A percentile compares a stretch with the other conserved stretches of the same genome.
phyloP scores from a whole-genome alignment of 2,113 vertebrate species.

The Etheostoma spectabile region DNA sequence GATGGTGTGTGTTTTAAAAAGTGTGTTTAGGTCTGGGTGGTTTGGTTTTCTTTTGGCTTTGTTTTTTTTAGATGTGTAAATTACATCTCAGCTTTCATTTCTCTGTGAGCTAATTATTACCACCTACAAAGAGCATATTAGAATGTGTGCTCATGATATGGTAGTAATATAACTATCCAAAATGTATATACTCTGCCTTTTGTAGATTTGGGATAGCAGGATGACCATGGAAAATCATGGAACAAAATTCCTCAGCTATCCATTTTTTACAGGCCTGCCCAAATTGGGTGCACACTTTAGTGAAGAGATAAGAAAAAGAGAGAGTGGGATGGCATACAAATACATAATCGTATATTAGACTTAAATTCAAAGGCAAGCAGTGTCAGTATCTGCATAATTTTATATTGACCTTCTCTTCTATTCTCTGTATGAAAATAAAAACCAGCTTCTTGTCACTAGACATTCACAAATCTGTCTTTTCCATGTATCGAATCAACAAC shows the following conservation, averaged over 20 bases:
- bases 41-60: background rate
- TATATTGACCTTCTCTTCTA: background rate
- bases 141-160: background rate
- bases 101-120: background rate
- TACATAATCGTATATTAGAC: background rate
- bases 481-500: background rate
- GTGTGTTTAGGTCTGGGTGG: background rate
- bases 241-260: too few relatives aligned
- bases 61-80: background rate
- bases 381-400: background rate
- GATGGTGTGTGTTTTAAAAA: background rate
- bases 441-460: background rate
- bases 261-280: background rate
- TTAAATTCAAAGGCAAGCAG: background rate
- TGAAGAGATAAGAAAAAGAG: constrained; percentile 2
- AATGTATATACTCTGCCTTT: background rate
- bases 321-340: background rate
- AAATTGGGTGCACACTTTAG: background rate
- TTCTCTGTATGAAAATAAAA: background rate
- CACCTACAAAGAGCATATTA: background rate
- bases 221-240: background rate
- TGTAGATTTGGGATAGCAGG: background rate
- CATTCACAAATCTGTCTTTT: background rate
- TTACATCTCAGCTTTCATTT: background rate
- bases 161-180: too few relatives aligned